These are phyloP conservation scores for Synanthedon myopaeformis DNA, from an alignment of 2,888 invertebrate species.

Conservation along the genomic window DNA sequence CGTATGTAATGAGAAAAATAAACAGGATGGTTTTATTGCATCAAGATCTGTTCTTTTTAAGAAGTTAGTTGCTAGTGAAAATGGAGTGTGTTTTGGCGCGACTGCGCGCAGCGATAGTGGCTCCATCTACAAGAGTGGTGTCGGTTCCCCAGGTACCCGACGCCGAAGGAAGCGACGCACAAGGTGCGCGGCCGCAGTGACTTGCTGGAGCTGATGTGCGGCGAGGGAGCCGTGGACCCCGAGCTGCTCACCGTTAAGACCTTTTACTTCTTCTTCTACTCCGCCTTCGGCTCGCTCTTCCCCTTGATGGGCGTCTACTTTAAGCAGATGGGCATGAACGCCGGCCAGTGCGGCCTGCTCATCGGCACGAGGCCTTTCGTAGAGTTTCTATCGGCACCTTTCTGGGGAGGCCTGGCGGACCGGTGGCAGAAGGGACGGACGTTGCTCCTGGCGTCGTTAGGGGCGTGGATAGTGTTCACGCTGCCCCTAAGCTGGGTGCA, in stretches of 20 bases:
- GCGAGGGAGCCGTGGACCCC: constrained; percentile 84
- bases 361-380: constrained; percentile 97
- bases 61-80: too few species aligned
- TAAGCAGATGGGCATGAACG: constrained; percentile 99
- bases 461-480: constrained; percentile 97
- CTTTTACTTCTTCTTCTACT: constrained; percentile 99
- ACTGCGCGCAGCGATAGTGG: neutral
- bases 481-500: constrained; percentile 95
- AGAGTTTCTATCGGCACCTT: constrained; percentile 96
- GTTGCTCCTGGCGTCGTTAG: constrained; percentile 88
- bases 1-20: too few species aligned
- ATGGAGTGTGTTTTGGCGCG: too few species aligned
- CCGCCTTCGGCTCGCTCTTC: constrained; percentile 97
- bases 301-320: constrained; percentile 99
- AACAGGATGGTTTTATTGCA: too few species aligned
- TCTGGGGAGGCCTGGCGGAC: constrained; percentile 97
- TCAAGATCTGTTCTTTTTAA: too few species aligned
- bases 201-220: constrained; percentile 84
- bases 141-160: constrained; percentile 74
- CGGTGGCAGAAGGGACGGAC: constrained; percentile 88
- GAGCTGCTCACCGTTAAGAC: constrained; percentile 95
- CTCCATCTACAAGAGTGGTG: neutral
- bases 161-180: constrained; percentile 89
- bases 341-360: constrained; percentile 92
- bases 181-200: constrained; percentile 90